Evolutionary conservation across 1,140 invertebrate species (phyloP), one percentile per base, ranked within the genome.

Genomic region (Pseudobourletiella spinata): DNA sequence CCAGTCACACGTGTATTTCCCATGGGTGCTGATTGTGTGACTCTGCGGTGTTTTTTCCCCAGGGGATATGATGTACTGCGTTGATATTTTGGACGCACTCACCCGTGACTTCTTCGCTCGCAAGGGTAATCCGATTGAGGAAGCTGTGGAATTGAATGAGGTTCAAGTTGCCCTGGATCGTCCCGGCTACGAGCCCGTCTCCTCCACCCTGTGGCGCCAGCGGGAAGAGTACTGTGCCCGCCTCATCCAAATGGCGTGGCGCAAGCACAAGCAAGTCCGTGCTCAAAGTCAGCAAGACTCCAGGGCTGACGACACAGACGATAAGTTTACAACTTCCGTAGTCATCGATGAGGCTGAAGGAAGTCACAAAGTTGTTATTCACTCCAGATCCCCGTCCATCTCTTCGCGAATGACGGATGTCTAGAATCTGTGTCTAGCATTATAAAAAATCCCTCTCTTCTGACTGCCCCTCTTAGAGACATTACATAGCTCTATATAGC

Each of bases 71-170:
- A 91, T 95, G 83, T 95, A 91, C 80, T 98, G 95, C 78, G 90
- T 95, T 69, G 95, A 98, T 79, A 96, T 98, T 72, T 81, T 98
- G 71, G 94, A 98, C 78, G 93, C 93, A 29, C 82, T 69, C 3
- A 91, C 88, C 24, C 90, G 90, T 74, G 92, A 97, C 82, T 98
- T 97, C 81, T 94, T 98, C 75, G 93, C 90, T 55, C 81, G 93
- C 56, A 98, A 97, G 76, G 80, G 91, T 82, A 92, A 92, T 78
- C 88, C 89, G 1, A 90, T 93, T 67, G 89, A 90, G 72, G 90
- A 93, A 74, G 84, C 91, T 35, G 87, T 83, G 15, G 89, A 93
- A 73, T 74, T 92, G 63, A 83, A 80, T 57, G 88, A 91, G 73
- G 89, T 78, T 25, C 74, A 73, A 57, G 72, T 89, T 48, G 77